These are phyloP conservation scores for Chaenogobius annularis DNA, from an alignment of 2,113 vertebrate species.

Conservation along the genomic window DNA sequence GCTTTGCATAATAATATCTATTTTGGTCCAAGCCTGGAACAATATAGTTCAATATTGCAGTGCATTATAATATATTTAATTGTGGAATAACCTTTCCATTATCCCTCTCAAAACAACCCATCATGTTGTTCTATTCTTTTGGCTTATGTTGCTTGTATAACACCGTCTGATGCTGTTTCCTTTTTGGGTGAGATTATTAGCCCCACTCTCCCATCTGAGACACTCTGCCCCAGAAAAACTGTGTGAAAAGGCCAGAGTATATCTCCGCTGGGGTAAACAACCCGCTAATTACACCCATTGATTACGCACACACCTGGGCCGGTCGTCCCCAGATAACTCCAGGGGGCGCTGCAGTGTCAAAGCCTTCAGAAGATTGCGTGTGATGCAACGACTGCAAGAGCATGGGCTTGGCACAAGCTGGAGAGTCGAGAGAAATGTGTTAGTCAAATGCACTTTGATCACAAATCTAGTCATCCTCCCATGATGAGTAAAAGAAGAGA, in stretches of 20 bases:
- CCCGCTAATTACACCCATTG: slow-evolving; percentile 63
- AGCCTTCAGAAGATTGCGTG: slow-evolving; percentile 14
- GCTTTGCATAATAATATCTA: background rate
- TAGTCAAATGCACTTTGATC: slow-evolving; percentile 33
- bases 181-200: slow-evolving; percentile 34
- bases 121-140: background rate
- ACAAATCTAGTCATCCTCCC: slow-evolving; percentile 24
- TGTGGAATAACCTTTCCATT: background rate
- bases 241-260: slow-evolving; percentile 43
- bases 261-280: slow-evolving; percentile 64
- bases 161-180: background rate
- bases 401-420: background rate
- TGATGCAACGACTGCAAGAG: slow-evolving; percentile 11
- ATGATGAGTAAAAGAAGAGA: slow-evolving; percentile 23
- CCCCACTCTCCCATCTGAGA: slow-evolving; percentile 33
- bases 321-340: slow-evolving; percentile 38
- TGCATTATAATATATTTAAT: background rate
- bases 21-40: background rate
- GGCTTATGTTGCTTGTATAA: slow-evolving; percentile 9
- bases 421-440: background rate
- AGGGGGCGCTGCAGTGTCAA: slow-evolving; percentile 23
- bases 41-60: background rate
- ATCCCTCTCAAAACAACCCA: background rate
- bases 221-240: slow-evolving; percentile 46
- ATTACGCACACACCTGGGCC: slow-evolving; percentile 57